Base-by-base conservation (phyloP, 2,888 invertebrate species). In the Drosophila aldrichi region DNA sequence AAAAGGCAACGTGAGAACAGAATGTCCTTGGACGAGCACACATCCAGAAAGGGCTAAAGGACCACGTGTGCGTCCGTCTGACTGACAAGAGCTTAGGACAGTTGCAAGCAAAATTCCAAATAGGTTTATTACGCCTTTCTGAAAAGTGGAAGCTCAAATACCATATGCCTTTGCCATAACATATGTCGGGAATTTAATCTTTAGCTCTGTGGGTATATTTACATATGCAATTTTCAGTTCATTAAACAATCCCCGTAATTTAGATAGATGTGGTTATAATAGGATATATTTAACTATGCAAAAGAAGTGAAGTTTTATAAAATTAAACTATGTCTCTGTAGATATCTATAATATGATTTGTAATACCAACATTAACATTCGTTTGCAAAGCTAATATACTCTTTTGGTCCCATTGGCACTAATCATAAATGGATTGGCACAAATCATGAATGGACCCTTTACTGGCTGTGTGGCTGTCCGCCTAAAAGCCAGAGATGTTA, bases 1-100 rank as follows among this genome's bases (percentile, higher is more conserved):
- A 70, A 70, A 63, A 71, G 48, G 54, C 77, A 67, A 22, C 48
- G 57, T 48, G 58, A 58, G 49, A 66, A 55, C 54, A 71, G 64
- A 67, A 58, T 66, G 62, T 61, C 61, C 43, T 20, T 32, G 54
- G n/a, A 12, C n/a, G 2, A 52, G 8, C 41, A 20, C 22, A 72
- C 54, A 52, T 57, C 18, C 20, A 36, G 25, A 10, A 12, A 18
- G 18, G 49, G 14, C 18, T 49, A 38, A 43, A 58, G 20, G 36
- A 40, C 49, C 22, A 38, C 63, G 14, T 49, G 63, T 54, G 43
- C 9, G 46, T 22, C 34, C n/a, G n/a, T 25, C 29, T n/a, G 58
- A 44, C 63, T 76, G 55, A 32, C 64, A 38, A 49, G 43, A 44
- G 67, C 67, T 70, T 70, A 70, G 38, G 48, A 43, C 38, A 46